These are phyloP conservation scores for Microdon myrmicae DNA, from an alignment of 2,888 invertebrate genomes.

Conservation along the genomic window DNA sequence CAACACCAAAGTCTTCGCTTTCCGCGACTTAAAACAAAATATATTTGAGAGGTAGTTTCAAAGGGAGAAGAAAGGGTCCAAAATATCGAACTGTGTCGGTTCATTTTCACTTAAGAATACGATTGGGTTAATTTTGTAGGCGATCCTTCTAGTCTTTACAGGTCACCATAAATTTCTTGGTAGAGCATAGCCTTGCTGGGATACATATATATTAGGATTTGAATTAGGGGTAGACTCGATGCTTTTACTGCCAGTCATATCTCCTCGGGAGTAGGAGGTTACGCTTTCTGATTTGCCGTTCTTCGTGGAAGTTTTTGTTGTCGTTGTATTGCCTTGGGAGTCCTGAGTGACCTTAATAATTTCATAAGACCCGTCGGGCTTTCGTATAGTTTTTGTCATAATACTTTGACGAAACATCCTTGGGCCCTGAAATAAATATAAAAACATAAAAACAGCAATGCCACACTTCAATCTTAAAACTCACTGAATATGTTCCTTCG, in stretches of 20 bases:
- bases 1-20: constrained; percentile 65
- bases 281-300: constrained; percentile 63
- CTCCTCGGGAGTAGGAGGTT: constrained; percentile 57
- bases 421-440: constrained; percentile 56
- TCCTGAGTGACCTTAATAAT: constrained; percentile 70
- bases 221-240: constrained; percentile 53
- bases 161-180: constrained; percentile 68
- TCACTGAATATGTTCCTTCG: constrained; percentile 63
- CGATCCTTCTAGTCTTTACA: constrained; percentile 59
- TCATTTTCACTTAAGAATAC: constrained; percentile 54
- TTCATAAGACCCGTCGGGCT: constrained; percentile 72
- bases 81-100: constrained; percentile 56
- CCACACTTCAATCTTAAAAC: not conserved
- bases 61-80: constrained; percentile 41
- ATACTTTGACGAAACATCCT: constrained; percentile 70
- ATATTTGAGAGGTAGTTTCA: constrained; percentile 62
- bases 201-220: constrained; percentile 64
- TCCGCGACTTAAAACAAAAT: constrained; percentile 64
- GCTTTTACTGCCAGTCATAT: constrained; percentile 23
- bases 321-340: constrained; percentile 71
- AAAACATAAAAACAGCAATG: not conserved
- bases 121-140: constrained; percentile 47
- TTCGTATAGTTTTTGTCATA: constrained; percentile 69
- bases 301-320: constrained; percentile 68
- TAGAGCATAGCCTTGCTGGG: constrained; percentile 67